Evolutionary conservation across 2,888 invertebrate genomes (phyloP).

Genomic region (Sussaba pulchella): DNA sequence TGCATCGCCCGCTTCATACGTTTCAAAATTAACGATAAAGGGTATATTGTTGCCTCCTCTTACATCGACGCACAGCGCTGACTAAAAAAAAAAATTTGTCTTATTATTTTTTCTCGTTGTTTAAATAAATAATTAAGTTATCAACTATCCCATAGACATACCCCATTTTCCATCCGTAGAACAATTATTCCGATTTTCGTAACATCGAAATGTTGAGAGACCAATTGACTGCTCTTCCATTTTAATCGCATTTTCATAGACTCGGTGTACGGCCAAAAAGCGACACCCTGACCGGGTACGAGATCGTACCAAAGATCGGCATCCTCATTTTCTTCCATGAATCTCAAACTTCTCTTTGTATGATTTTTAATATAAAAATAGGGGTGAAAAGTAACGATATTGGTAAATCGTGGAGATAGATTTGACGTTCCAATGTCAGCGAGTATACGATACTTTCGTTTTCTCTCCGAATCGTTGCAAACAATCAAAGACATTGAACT

Average conservation of each 20-base stretch:
- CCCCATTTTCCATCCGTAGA: conserved; percentile 93
- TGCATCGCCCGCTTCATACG: conserved; percentile 91
- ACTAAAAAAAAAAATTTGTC: conserved; percentile 80
- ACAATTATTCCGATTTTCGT: conserved; percentile 90
- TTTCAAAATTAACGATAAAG: conserved; percentile 90
- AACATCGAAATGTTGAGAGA: conserved; percentile 92
- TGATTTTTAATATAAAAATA: conserved; percentile 92
- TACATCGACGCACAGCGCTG: conserved; percentile 90
- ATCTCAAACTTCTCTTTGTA: conserved; percentile 87
- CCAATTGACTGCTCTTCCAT: conserved; percentile 90
- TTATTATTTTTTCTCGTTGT: too few species aligned
- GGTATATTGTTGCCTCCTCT: conserved; percentile 90
- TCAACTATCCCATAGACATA: conserved; percentile 75
- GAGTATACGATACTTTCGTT: conserved; percentile 90
- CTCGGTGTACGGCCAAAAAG: conserved; percentile 94
- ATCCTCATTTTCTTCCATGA: conserved; percentile 94
- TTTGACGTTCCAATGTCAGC: conserved; percentile 90
- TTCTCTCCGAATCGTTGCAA: conserved; percentile 89
- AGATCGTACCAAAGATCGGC: conserved; percentile 94
- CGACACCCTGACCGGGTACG: conserved; percentile 88
- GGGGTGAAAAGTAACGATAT: conserved; percentile 92
- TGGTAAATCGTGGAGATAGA: conserved; percentile 90
- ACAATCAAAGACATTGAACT: conserved; percentile 91
- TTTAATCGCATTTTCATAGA: conserved; percentile 93
- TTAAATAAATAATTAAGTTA: background rate